Base-by-base conservation (phyloP, 2,888 invertebrate species). In the Rotaria macrura region DNA sequence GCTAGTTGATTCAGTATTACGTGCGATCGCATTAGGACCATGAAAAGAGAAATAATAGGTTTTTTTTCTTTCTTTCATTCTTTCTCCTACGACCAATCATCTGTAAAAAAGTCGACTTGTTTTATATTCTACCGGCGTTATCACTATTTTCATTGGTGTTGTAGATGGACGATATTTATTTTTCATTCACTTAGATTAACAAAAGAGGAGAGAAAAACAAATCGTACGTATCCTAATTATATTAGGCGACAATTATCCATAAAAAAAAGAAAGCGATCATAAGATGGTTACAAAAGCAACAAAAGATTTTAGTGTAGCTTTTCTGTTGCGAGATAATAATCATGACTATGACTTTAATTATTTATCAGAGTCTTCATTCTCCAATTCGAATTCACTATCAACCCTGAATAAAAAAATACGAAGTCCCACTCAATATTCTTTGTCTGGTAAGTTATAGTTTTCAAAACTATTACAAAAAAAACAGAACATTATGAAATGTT, bases 231-330 rank as follows among this genome's bases (percentile, higher is more conserved):
- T 23, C 9, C 25, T 25, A 43, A 79, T 79, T 40, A 49, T 49
- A 49, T 12, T 17, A n/a, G n/a, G 14, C 49, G 49, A 12, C 49
- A 49, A 49, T 49, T 49, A 49, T 49, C 49, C 49, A 12, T 49
- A 17, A 49, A 3, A 49, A 49, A 17, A 49, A 49, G 17, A 14
- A 49, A 5, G 17, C 49, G 12, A 49, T 49, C 17, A 49, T 49
- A n/a, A 29, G 17, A 79, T 43, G 74, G 25, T 43, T 14, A 43
- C 43, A 12, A 79, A 79, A 79, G 43, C 40, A 10, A 43, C 40
- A 25, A 79, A 79, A 79, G 74, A 79, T 38, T 79, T 79, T 43
- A 79, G 74, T 40, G 74, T 79, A 23, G 74, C 74, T 10, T 79
- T 79, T 79, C 43, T 79, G 25, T 79, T 79, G 23, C 38, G 74